Percentiles rank a stretch among this genome's conserved stretches.
Evolutionary conservation across 2,888 invertebrate species (phyloP).

Genomic region (Formica aserva): DNA sequence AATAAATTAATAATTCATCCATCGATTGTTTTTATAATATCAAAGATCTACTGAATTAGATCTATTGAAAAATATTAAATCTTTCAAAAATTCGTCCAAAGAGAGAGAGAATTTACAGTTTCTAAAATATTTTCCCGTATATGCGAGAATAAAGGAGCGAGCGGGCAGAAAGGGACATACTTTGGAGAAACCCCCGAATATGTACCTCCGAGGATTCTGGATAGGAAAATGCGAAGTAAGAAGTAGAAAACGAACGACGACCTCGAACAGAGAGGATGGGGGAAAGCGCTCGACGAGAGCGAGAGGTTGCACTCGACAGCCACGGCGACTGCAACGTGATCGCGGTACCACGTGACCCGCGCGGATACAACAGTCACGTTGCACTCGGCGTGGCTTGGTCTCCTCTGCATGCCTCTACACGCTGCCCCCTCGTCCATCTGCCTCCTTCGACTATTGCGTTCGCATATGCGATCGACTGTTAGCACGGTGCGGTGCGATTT

Average conservation of each 20-base stretch:
- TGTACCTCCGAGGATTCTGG: neutral
- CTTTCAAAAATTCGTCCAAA: neutral
- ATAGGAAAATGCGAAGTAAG: neutral
- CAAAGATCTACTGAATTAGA: neutral
- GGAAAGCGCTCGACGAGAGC: conserved; percentile 11
- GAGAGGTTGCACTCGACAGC: conserved; percentile 52
- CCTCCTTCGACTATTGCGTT: conserved; percentile 44
- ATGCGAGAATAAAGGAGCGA: neutral
- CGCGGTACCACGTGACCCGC: conserved; percentile 77
- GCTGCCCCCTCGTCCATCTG: conserved; percentile 58
- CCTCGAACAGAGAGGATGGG: neutral
- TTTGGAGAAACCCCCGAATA: neutral
- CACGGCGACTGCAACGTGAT: conserved; percentile 84
- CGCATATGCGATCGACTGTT: conserved; percentile 69
- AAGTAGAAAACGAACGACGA: neutral
- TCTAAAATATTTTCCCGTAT: neutral
- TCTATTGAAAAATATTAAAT: neutral
- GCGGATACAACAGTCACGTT: conserved; percentile 87
- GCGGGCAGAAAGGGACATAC: too few species aligned
- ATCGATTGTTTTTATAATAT: neutral
- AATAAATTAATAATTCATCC: neutral
- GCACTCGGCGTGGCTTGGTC: conserved; percentile 87
- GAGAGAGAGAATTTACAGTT: neutral
- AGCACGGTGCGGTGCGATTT: conserved; percentile 42
- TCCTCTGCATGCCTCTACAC: conserved; percentile 70